Percentiles rank a stretch among this genome's conserved stretches.
phyloP scores from a whole-genome alignment of 1,140 invertebrate species.

The Heliconius himera region DNA sequence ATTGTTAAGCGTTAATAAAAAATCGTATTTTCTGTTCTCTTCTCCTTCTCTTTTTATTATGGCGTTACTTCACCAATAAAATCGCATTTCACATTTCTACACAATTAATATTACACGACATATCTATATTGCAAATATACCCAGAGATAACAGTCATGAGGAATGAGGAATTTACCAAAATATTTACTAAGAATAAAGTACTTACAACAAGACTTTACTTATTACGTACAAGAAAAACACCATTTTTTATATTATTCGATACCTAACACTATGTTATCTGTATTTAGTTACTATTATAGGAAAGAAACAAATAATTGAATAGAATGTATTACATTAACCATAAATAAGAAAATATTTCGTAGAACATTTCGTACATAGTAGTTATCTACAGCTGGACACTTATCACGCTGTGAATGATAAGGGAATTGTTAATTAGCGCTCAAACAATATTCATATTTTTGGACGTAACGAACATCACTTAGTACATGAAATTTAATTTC shows the following conservation, averaged over 20 bases:
- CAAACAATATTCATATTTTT: constrained; percentile 14
- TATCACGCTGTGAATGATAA: constrained; percentile 49
- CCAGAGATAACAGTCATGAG: background rate
- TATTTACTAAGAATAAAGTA: background rate
- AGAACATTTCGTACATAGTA: constrained; percentile 17
- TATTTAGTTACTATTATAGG: too few relatives aligned
- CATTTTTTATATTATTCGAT: background rate
- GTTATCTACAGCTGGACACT: constrained; percentile 48
- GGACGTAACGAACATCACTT: background rate
- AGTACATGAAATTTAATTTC: background rate
- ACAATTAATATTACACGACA: background rate
- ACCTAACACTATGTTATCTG: too few relatives aligned
- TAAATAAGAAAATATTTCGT: background rate
- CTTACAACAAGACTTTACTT: too few relatives aligned
- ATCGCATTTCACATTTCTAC: background rate
- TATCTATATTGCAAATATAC: background rate
- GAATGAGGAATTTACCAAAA: background rate
- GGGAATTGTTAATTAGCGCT: constrained; percentile 28
- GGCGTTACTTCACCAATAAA: too few relatives aligned
- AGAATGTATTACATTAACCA: background rate
- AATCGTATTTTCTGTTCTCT: too few relatives aligned
- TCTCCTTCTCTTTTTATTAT: too few relatives aligned
- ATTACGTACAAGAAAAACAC: too few relatives aligned
- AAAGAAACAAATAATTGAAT: background rate
- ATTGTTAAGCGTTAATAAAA: too few relatives aligned